Evolutionary conservation across 2,888 invertebrate genomes (phyloP).

Genomic region (Gibbula magus): DNA sequence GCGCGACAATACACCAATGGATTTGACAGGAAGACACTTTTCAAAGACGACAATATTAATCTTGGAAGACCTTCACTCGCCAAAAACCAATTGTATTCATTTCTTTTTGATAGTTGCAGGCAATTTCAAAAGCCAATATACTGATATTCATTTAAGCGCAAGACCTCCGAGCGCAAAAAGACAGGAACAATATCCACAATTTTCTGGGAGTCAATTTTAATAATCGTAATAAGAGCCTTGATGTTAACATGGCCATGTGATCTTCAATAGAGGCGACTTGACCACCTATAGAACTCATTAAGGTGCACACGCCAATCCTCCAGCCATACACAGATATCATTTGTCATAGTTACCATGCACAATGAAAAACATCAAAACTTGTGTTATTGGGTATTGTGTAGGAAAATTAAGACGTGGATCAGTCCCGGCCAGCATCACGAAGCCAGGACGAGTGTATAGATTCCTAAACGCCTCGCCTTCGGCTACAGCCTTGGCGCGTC

Average conservation of each 20-base stretch:
- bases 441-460: background rate
- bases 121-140: slow-evolving; percentile 23
- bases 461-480: slow-evolving; percentile 1
- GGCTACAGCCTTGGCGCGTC: background rate
- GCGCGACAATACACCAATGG: slow-evolving; percentile 1
- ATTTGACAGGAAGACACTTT: background rate
- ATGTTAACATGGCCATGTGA: slow-evolving; percentile 15
- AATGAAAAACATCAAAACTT: slow-evolving; percentile 22
- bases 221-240: slow-evolving; percentile 22
- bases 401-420: slow-evolving; percentile 17
- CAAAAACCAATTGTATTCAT: slow-evolving; percentile 24
- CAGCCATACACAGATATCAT: slow-evolving; percentile 20
- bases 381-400: slow-evolving; percentile 18
- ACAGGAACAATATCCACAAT: slow-evolving; percentile 18
- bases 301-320: slow-evolving; percentile 19
- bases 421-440: background rate
- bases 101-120: slow-evolving; percentile 24
- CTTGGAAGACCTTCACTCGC: slow-evolving; percentile 13
- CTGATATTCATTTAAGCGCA: slow-evolving; percentile 22
- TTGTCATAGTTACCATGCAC: slow-evolving; percentile 20
- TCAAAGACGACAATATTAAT: slow-evolving; percentile 19
- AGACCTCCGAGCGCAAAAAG: slow-evolving; percentile 23
- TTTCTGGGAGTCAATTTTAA: slow-evolving; percentile 22
- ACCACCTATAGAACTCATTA: slow-evolving; percentile 24
- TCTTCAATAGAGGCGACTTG: slow-evolving; percentile 3